phyloP scores from a whole-genome alignment of 2,888 invertebrate species.

The Lasius platythorax region DNA sequence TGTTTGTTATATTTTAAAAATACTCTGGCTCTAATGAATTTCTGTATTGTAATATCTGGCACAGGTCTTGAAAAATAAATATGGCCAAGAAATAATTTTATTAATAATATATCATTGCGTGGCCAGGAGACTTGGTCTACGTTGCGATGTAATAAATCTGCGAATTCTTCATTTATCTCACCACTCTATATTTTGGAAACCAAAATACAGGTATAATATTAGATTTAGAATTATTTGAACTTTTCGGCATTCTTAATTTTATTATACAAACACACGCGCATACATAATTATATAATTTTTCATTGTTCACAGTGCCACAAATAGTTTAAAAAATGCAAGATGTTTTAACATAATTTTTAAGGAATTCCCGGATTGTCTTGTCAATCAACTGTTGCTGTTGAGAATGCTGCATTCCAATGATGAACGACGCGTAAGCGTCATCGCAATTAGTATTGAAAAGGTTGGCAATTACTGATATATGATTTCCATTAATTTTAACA shows the following conservation, averaged over 20 bases:
- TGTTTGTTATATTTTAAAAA: too few species aligned
- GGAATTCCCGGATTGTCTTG: too few species aligned
- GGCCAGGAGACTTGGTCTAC: neutral
- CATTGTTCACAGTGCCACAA: neutral
- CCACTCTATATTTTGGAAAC: neutral
- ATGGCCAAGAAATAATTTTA: neutral
- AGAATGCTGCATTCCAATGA: too few species aligned
- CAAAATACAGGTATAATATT: neutral
- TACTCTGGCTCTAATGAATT: too few species aligned
- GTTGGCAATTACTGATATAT: too few species aligned
- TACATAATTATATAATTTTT: neutral
- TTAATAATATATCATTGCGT: neutral
- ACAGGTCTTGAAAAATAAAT: neutral
- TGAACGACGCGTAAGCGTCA: too few species aligned
- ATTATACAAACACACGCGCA: neutral
- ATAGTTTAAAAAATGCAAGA: neutral
- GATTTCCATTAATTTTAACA: too few species aligned
- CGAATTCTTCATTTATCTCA: too few species aligned
- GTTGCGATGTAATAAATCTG: too few species aligned
- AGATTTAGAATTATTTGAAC: neutral
- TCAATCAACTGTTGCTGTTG: too few species aligned
- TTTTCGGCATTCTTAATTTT: neutral
- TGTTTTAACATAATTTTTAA: neutral
- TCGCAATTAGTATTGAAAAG: too few species aligned
- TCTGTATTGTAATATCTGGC: neutral